Conservation (phyloP, 2,113 vertebrate species). For the Myodes glareolus region DNA sequence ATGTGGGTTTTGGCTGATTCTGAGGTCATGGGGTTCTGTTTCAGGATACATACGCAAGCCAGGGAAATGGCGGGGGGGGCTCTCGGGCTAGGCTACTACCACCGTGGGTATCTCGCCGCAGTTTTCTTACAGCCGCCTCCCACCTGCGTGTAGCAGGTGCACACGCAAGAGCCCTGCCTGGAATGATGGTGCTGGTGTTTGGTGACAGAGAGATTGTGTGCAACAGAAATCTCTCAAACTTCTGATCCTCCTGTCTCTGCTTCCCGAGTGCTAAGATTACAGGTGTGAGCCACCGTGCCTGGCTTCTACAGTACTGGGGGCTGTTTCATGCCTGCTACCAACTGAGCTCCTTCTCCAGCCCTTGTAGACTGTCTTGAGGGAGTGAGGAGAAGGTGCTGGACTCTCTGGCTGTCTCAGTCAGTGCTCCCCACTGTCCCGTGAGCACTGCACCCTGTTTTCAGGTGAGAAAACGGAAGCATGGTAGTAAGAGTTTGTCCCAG, state of each 20-base stretch:
- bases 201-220: neutral
- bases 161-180: neutral
- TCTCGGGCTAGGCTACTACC: neutral
- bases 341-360: neutral
- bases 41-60: neutral
- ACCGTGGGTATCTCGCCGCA: accelerated
- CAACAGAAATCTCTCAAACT: neutral
- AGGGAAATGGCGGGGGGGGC: neutral
- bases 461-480: neutral
- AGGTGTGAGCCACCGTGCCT: neutral
- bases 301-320: neutral
- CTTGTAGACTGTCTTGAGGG: neutral
- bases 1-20: neutral
- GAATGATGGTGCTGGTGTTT: neutral
- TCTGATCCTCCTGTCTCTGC: neutral
- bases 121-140: neutral
- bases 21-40: neutral
- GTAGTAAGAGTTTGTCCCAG: neutral
- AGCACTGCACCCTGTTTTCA: neutral
- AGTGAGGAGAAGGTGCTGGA: neutral
- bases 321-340: no score
- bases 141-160: accelerated
- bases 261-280: neutral
- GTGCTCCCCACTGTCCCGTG: neutral
- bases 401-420: neutral